Conservation (phyloP, 2,888 invertebrate genomes). For the Melanchra persicariae region DNA sequence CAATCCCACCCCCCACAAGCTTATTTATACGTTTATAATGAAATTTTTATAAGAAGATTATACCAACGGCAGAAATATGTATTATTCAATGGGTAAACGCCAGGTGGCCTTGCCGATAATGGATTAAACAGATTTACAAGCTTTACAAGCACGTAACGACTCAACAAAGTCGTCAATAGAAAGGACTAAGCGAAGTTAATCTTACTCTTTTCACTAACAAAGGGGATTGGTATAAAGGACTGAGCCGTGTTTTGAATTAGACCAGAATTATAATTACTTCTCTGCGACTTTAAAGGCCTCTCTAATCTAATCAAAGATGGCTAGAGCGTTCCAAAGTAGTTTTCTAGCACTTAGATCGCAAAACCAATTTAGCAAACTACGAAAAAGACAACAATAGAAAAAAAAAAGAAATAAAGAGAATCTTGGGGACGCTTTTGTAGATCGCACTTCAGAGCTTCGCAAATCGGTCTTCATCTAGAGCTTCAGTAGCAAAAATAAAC, state of each 20-base stretch:
- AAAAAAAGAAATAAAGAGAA: conserved; percentile 3
- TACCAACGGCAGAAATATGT: conserved; percentile 63
- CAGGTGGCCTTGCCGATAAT: conserved; percentile 64
- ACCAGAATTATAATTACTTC: neutral
- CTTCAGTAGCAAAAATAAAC: conserved; percentile 81
- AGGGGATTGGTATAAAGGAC: conserved; percentile 1
- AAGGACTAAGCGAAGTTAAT: conserved; percentile 20
- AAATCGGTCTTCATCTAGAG: conserved; percentile 63
- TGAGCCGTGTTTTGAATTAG: conserved; percentile 14
- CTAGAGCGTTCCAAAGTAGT: neutral
- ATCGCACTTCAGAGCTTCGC: conserved; percentile 53
- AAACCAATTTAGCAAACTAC: neutral
- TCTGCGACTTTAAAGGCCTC: neutral
- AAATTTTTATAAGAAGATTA: conserved; percentile 79
- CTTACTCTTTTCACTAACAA: conserved; percentile 27
- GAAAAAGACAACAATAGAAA: conserved; percentile 1
- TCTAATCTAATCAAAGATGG: neutral
- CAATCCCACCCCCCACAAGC: conserved; percentile 48
- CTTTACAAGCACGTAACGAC: conserved; percentile 49
- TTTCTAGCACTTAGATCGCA: neutral
- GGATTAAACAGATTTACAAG: conserved; percentile 60
- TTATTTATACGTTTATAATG: conserved; percentile 64
- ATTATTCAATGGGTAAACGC: conserved; percentile 64
- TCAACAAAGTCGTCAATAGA: conserved; percentile 42
- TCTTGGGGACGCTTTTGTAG: too few relatives aligned